Evolutionary conservation across 2,888 invertebrate genomes (phyloP), one percentile per base, ranked within the genome.

Genomic region (Dichetophora obliterata): DNA sequence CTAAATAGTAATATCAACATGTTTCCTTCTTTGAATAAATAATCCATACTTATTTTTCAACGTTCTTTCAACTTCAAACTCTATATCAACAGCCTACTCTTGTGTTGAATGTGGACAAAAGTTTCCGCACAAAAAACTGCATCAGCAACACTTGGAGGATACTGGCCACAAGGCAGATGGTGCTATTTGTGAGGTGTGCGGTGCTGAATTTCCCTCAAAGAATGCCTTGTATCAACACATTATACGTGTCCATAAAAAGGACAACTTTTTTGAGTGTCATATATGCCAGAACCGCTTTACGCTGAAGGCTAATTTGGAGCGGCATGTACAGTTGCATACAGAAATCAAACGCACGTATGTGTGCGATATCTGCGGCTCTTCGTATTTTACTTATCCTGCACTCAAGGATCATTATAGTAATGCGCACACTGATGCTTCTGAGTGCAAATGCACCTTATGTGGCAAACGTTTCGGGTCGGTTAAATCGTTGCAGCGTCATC

Each of bases 201-300:
- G 89, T 43, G 88, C 86, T 54, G 87, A 86, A 65, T 89, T 88
- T 43, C 86, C 86, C 31, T 88, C 89, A 37, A 89, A 89, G 81
- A 87, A 87, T 77, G 88, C 87, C 16, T 83, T 89, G n/a, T 86
- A 87, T 80, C 89, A 89, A 84, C 89, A 89, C 82, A 86, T 89
- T 14, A 87, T 87, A 70, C 85, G 88, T 11, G 87, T 87, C 75
- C 89, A 89, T 74, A 89, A 89, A 80, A 88, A 89, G 81, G 89
- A 89, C 78, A 88, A 89, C 76, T 88, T 88, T 81, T 89, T 88
- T 79, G 89, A 89, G 82, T 89, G 89, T 84, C 89, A 88, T 86
- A 88, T 89, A 82, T 89, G 89, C 82, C 87, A 88, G 81, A 89
- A 89, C 82, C 88, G 88, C 59, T 89, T 89, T 77, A 87, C 89